Percentiles rank a stretch among this genome's conserved stretches.
Evolutionary conservation across 2,888 invertebrate species (phyloP).

Genomic region (Pristionchus arcanus): DNA sequence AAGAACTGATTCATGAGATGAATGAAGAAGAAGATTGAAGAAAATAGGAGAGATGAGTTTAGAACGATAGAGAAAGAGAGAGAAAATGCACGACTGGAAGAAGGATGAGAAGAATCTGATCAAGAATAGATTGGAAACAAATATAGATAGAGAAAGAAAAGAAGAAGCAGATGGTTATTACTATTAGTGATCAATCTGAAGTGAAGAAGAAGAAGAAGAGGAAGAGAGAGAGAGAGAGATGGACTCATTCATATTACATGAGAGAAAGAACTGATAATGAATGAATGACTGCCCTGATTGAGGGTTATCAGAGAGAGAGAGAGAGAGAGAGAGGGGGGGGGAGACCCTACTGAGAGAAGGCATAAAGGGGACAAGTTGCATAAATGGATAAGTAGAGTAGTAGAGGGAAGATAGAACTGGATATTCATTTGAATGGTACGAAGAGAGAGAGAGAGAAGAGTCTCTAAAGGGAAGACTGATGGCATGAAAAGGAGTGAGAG

Average conservation of each 20-base stretch:
- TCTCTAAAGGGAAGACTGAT: conserved; percentile 45
- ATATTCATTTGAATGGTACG: conserved; percentile 40
- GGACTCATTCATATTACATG: conserved; percentile 38
- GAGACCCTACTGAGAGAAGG: neutral
- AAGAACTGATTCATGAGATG: conserved; percentile 36
- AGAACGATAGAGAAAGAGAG: conserved; percentile 30
- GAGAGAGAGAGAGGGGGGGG: neutral
- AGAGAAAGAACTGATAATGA: conserved; percentile 37
- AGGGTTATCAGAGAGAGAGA: neutral
- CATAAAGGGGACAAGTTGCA: neutral
- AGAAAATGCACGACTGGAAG: neutral
- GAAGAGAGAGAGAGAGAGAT: neutral
- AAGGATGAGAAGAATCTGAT: neutral
- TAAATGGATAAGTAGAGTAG: conserved; percentile 35
- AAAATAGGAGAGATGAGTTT: conserved; percentile 32
- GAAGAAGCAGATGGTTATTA: neutral
- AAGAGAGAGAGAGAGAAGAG: conserved; percentile 27
- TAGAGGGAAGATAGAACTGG: conserved; percentile 32
- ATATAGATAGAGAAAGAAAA: neutral
- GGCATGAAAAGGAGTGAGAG: conserved; percentile 19
- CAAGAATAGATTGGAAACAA: neutral
- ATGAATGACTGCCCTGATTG: conserved; percentile 1
- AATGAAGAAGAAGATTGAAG: conserved; percentile 25
- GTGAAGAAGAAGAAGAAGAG: neutral
- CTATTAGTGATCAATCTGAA: neutral